Evolutionary conservation across 2,113 vertebrate genomes (phyloP).

Genomic region (Phyllostomus hastatus): DNA sequence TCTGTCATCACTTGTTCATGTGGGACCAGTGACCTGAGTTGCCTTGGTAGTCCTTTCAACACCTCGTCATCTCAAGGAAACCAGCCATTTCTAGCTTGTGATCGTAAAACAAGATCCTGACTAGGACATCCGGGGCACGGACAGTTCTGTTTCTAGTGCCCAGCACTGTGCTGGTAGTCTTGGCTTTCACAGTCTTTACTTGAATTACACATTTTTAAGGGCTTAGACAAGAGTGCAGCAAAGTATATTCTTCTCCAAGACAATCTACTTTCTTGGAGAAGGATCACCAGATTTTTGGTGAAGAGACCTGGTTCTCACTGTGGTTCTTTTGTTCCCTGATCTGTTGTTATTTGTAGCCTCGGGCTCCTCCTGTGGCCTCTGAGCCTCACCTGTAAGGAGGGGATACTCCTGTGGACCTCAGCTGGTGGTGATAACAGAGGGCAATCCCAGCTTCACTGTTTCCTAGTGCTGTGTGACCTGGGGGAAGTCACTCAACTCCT

Average conservation of each 20-base stretch:
- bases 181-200: neutral
- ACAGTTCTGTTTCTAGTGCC: neutral
- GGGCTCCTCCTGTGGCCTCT: neutral
- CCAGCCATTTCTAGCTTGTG: neutral
- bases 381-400: neutral
- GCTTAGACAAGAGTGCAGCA: neutral
- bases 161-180: neutral
- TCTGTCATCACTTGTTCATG: neutral
- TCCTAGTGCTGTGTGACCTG: neutral
- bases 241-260: neutral
- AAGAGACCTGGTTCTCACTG: neutral
- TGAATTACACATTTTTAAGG: neutral
- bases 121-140: neutral
- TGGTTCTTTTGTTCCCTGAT: neutral
- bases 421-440: neutral
- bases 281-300: neutral
- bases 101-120: neutral
- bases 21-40: neutral
- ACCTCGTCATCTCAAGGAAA: neutral
- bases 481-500: neutral
- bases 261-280: neutral
- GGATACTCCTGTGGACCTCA: neutral
- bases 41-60: neutral
- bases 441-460: neutral
- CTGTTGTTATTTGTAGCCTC: neutral